These are phyloP conservation scores for Rhombomys opimus DNA, from an alignment of 2,113 vertebrate genomes.

Conservation along the genomic window DNA sequence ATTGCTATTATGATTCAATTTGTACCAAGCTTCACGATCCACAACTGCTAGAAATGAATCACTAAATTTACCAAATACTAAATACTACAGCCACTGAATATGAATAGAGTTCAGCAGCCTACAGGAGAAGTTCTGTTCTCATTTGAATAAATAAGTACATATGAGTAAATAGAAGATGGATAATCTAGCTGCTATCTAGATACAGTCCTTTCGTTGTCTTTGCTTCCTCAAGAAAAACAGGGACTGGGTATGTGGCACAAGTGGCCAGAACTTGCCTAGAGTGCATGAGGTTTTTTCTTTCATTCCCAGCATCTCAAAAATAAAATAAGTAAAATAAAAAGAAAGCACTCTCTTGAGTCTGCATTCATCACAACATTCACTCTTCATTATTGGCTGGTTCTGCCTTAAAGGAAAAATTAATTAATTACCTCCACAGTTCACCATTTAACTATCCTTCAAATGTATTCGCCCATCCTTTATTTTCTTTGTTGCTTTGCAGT, in stretches of 20 bases:
- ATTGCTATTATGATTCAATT: background rate
- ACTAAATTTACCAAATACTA: background rate
- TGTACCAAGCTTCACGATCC: background rate
- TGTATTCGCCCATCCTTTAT: slow-evolving; percentile 62
- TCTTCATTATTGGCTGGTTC: slow-evolving; percentile 54
- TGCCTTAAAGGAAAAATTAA: slow-evolving; percentile 72
- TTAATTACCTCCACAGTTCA: slow-evolving; percentile 72
- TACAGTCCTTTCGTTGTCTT: background rate
- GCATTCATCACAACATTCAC: background rate
- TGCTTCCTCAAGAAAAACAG: slow-evolving; percentile 1
- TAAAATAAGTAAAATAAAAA: background rate
- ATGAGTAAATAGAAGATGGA: slow-evolving; percentile 23
- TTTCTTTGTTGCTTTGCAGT: slow-evolving; percentile 79
- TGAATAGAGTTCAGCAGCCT: slow-evolving; percentile 12
- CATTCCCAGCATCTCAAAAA: background rate
- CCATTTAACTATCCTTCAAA: slow-evolving; percentile 71
- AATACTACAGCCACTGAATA: background rate
- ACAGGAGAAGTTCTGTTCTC: background rate
- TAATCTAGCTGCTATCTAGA: background rate
- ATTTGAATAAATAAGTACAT: background rate
- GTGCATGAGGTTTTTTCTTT: background rate
- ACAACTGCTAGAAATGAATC: slow-evolving; percentile 23
- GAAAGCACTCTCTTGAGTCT: background rate
- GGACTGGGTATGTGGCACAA: background rate
- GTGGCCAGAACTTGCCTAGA: background rate